A percentile compares a stretch with the other conserved stretches of the same genome.
Conservation (phyloP, 2,888 invertebrate genomes). For the Sminthurinus aureus region DNA sequence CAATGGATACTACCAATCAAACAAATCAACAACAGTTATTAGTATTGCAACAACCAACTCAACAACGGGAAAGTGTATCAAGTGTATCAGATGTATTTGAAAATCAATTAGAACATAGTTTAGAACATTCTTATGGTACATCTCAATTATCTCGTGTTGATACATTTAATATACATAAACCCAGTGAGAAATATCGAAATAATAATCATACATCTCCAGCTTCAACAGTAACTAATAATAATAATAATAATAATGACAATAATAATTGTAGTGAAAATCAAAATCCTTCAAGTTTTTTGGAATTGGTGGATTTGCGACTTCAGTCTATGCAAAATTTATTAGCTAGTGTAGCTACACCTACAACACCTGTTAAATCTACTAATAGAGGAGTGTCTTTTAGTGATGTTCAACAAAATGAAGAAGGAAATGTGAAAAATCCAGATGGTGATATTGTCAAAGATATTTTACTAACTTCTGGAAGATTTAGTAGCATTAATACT, state of each 20-base stretch:
- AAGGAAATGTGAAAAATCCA: not conserved
- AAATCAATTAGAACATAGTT: constrained; percentile 19
- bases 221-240: not conserved
- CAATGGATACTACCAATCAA: constrained; percentile 6
- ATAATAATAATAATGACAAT: not conserved
- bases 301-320: constrained; percentile 24
- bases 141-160: constrained; percentile 3
- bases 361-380: not conserved
- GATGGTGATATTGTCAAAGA: constrained; percentile 25
- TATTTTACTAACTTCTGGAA: not conserved
- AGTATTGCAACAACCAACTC: not conserved
- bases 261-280: not conserved
- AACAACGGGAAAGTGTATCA: constrained; percentile 2
- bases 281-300: constrained; percentile 1
- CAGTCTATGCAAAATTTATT: constrained; percentile 21
- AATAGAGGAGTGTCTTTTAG: not conserved
- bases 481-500: constrained; percentile 8
- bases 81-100: constrained; percentile 29
- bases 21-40: not conserved
- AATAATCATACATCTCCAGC: not conserved
- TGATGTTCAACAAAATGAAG: not conserved
- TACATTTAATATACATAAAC: not conserved
- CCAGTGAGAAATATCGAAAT: not conserved
- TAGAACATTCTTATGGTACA: constrained; percentile 1
- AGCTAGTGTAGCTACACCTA: not conserved